Evolutionary conservation across 2,888 invertebrate species (phyloP).

Genomic region (Germaria angustata): DNA sequence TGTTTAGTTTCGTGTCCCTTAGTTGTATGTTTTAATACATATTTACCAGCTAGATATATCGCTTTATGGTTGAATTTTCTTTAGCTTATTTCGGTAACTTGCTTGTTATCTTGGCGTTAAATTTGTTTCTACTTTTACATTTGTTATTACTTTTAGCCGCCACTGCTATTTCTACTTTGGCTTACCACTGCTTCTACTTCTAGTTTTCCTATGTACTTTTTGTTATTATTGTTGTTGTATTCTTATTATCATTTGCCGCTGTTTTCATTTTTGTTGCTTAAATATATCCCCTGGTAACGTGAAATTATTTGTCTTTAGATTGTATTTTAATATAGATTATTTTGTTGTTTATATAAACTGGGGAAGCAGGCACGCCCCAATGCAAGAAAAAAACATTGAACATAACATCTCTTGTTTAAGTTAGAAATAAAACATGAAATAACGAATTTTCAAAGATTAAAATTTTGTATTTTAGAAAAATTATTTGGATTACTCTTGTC

Average conservation of each 20-base stretch:
- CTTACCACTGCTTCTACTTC: not conserved
- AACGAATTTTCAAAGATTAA: too few species aligned
- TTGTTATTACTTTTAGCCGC: conserved; percentile 30
- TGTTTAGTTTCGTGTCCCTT: conserved; percentile 37
- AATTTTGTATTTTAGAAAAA: too few species aligned
- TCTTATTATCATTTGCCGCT: not conserved
- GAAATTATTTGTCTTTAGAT: conserved; percentile 63
- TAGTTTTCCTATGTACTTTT: conserved; percentile 1
- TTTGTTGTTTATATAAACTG: conserved; percentile 46
- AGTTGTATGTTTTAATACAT: conserved; percentile 14
- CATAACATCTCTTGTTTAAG: too few species aligned
- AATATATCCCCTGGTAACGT: conserved; percentile 65
- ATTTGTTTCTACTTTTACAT: conserved; percentile 72
- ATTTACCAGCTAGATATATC: not conserved
- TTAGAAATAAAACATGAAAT: not conserved
- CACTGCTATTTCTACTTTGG: not conserved
- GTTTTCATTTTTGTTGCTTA: conserved; percentile 29
- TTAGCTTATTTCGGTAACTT: conserved; percentile 60
- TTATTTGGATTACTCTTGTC: too few species aligned
- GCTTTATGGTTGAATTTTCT: conserved; percentile 62
- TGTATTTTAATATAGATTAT: conserved; percentile 68
- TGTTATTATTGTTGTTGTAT: not conserved
- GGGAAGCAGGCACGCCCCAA: conserved; percentile 45
- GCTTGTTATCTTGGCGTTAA: conserved; percentile 75
- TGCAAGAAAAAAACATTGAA: not conserved